These are phyloP conservation scores for Dermatemys mawii DNA, from an alignment of 2,113 vertebrate species.

Conservation along the genomic window DNA sequence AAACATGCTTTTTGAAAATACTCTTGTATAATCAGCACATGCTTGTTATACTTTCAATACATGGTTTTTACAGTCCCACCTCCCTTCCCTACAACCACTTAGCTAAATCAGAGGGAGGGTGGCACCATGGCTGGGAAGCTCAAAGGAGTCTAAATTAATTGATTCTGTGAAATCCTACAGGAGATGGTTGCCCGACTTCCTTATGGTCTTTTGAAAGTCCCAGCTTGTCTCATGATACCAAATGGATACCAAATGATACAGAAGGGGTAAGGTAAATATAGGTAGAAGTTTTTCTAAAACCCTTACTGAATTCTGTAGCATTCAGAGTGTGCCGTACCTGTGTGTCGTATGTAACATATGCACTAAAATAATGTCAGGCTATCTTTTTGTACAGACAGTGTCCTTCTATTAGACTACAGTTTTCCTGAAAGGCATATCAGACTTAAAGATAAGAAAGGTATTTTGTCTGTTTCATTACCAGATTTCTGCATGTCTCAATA, in stretches of 20 bases:
- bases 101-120: background rate
- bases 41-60: too few relatives aligned
- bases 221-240: background rate
- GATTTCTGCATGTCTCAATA: background rate
- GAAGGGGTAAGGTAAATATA: background rate
- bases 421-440: background rate
- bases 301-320: accelerated
- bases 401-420: background rate
- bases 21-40: background rate
- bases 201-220: background rate
- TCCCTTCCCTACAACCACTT: background rate
- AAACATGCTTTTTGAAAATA: background rate
- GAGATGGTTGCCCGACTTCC: background rate
- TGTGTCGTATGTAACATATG: background rate
- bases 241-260: background rate
- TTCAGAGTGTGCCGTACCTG: accelerated
- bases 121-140: background rate
- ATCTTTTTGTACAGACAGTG: background rate
- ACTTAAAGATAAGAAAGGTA: background rate
- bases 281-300: background rate
- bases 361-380: background rate
- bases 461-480: background rate
- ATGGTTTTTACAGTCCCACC: background rate
- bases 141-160: background rate
- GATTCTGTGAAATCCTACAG: background rate